Evolutionary conservation across 2,113 vertebrate genomes (phyloP).

Genomic region (Sander lucioperca): DNA sequence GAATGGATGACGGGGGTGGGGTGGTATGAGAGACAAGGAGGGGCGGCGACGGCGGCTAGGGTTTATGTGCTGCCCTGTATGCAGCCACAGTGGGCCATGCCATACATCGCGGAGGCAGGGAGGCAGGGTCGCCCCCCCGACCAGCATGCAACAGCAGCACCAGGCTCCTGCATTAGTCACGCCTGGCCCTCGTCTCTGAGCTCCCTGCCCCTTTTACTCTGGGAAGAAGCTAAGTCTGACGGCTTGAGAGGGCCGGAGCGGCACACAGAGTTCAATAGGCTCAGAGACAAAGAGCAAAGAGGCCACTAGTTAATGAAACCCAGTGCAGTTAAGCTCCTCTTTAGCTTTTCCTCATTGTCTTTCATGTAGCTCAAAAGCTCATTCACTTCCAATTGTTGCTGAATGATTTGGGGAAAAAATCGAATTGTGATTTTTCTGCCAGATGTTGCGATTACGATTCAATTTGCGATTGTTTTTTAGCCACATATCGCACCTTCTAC

Average conservation of each 20-base stretch:
- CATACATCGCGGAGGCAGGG: conserved; percentile 25
- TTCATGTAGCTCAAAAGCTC: conserved; percentile 66
- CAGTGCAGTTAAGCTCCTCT: conserved; percentile 72
- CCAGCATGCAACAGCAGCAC: conserved; percentile 66
- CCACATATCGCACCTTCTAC: no score
- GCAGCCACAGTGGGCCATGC: conserved; percentile 44
- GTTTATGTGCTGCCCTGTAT: conserved; percentile 59
- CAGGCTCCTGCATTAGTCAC: conserved; percentile 78
- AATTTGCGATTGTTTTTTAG: no score
- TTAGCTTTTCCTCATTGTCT: conserved; percentile 67
- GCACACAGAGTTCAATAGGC: conserved; percentile 67
- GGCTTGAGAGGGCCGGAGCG: conserved; percentile 48
- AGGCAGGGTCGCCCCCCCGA: conserved; percentile 44
- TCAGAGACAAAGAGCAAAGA: conserved; percentile 79
- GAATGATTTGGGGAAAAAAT: neutral
- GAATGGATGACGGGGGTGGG: conserved; percentile 77
- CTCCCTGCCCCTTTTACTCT: conserved; percentile 38
- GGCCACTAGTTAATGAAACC: conserved; percentile 80
- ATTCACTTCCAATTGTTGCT: conserved; percentile 54
- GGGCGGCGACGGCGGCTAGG: conserved; percentile 4
- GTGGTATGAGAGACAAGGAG: conserved; percentile 38
- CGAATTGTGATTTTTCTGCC: no score
- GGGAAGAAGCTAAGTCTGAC: conserved; percentile 52
- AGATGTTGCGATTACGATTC: no score
- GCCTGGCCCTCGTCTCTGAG: conserved; percentile 48